Evolutionary conservation across 1,140 invertebrate species (phyloP).

Genomic region (Tigriopus japonicus): DNA sequence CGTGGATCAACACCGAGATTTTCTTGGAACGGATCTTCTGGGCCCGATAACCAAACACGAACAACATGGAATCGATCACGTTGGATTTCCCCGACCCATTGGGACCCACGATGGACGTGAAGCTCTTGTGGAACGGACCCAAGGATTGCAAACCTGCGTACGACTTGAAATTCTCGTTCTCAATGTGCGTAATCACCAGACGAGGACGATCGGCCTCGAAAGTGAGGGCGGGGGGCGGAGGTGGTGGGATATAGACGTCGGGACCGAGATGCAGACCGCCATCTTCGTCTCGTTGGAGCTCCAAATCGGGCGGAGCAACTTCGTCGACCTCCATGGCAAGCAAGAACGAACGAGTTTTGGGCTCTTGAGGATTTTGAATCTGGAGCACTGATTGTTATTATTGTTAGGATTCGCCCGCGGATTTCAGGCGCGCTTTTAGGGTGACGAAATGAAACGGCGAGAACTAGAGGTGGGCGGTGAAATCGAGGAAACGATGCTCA

Average conservation of each 20-base stretch:
- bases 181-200: slow-evolving; percentile 77
- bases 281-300: slow-evolving; percentile 19
- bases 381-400: no score
- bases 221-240: slow-evolving; percentile 44
- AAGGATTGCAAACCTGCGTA: slow-evolving; percentile 53
- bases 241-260: slow-evolving; percentile 76
- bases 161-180: slow-evolving; percentile 91
- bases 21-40: slow-evolving; percentile 92
- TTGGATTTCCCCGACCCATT: slow-evolving; percentile 99
- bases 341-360: no score
- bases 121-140: slow-evolving; percentile 77
- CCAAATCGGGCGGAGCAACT: slow-evolving; percentile 7
- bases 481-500: no score
- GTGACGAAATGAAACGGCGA: no score
- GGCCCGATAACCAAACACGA: slow-evolving; percentile 94
- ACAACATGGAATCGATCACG: slow-evolving; percentile 97
- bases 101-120: slow-evolving; percentile 90
- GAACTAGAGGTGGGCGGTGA: no score
- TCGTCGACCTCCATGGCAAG: neutral
- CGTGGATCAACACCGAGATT: slow-evolving; percentile 78
- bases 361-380: no score
- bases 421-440: no score
- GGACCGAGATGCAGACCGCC: slow-evolving; percentile 31
- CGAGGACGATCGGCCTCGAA: slow-evolving; percentile 46
- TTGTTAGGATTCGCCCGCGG: no score